Base-by-base conservation (phyloP, 2,888 invertebrate species). In the Synanthedon myopaeformis region DNA sequence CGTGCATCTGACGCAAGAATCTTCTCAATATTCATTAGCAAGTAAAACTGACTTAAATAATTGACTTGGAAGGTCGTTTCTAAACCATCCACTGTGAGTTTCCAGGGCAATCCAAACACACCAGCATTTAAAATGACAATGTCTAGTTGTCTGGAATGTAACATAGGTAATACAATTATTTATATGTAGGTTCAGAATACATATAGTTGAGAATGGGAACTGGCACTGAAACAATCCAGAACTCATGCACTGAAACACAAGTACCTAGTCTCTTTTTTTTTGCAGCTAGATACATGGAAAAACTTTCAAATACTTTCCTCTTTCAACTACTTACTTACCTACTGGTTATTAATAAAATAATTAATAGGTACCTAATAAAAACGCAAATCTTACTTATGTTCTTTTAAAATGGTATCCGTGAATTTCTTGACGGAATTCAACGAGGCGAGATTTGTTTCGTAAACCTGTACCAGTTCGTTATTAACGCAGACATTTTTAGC, bases 41-140 rank as follows among this genome's bases (percentile, higher is more conserved):
- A 80, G 70, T 94, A 93, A 67, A 92, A 92, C 68, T 95, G 95
- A 28, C 93, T 91, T 59, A 97, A 82, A 81, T 95, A 94, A 75
- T 96, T 97, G 0, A 97, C 94, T 90, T 96, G 95, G 73, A 95
- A 95, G 55, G 90, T 92, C 50, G 91, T 91, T 81, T 96, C 96
- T 60, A 92, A 89, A 19, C 91, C 92, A 74, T 96, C 95, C 59
- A 90, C 88, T 0, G 95, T 95, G 53, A 91, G 76, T 0, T 89
- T 88, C 82, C 92, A 92, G 0, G 94, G 92, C 56, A 93, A 70
- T 1, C 91, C 94, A 77, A 95, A 94, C 1, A 95, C 92, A 3
- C 92, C 96, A 49, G 96, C 96, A 74, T 96, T 96, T 58, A 95
- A 76, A 64, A 95, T 91, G 1, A 96, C 81, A 56, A 93, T 91